These are phyloP conservation scores for Aethes cnicana DNA, from an alignment of 2,888 invertebrate species.

Conservation along the genomic window DNA sequence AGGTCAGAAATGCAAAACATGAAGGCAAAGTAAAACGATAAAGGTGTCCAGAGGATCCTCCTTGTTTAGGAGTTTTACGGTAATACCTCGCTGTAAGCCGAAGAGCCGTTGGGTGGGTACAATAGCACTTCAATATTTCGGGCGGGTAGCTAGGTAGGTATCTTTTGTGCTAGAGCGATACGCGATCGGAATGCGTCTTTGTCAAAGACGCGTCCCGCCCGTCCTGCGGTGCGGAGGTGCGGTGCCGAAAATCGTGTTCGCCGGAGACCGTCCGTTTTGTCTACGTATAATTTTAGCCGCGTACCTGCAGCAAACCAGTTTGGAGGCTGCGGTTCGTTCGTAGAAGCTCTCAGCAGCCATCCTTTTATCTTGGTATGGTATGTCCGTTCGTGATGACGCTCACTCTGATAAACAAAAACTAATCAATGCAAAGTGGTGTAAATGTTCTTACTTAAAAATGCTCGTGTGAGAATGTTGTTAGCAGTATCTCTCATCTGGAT, in stretches of 20 bases:
- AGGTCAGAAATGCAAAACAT: constrained; percentile 10
- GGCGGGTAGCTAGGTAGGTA: constrained; percentile 42
- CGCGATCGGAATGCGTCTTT: constrained; percentile 68
- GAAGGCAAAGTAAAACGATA: constrained; percentile 20
- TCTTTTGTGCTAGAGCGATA: constrained; percentile 47
- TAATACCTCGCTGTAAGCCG: constrained; percentile 26
- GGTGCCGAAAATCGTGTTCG: constrained; percentile 61
- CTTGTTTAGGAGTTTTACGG: constrained; percentile 21
- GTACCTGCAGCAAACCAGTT: constrained; percentile 78
- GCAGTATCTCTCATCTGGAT: too few relatives aligned
- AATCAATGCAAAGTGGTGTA: constrained; percentile 17
- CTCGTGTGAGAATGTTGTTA: too few relatives aligned
- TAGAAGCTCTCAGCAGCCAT: constrained; percentile 59
- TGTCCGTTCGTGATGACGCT: constrained; percentile 44
- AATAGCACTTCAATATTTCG: constrained; percentile 31
- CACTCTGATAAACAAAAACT: constrained; percentile 39
- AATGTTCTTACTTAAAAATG: not conserved
- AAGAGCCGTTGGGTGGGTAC: constrained; percentile 22
- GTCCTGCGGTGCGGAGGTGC: too few relatives aligned
- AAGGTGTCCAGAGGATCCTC: constrained; percentile 16
- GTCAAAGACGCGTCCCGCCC: constrained; percentile 59
- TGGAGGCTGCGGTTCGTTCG: constrained; percentile 54
- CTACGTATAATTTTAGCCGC: constrained; percentile 74
- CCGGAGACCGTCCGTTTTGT: constrained; percentile 54
- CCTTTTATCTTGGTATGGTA: constrained; percentile 52